These are phyloP conservation scores for Notolepis coatsorum DNA, from an alignment of 2,797 vertebrate species.

Conservation along the genomic window DNA sequence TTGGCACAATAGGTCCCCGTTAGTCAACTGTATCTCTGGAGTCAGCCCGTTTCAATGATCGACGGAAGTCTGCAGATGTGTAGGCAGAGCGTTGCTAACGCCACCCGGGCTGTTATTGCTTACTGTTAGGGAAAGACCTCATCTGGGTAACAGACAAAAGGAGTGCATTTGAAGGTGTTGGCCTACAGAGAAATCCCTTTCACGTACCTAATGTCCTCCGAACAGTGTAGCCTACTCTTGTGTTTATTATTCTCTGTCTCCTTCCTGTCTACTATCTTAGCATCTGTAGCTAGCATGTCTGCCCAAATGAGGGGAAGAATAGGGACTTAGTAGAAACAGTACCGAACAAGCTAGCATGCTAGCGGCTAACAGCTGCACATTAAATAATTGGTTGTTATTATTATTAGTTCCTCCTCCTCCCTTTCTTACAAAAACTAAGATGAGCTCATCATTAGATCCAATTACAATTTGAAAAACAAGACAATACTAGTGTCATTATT, in stretches of 20 bases:
- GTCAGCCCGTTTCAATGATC: neutral
- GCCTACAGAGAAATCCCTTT: constrained; percentile 21
- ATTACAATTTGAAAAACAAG: constrained; percentile 17
- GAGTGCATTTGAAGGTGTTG: constrained; percentile 16
- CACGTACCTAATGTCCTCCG: constrained; percentile 17
- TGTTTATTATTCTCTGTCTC: neutral
- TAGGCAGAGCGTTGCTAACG: neutral
- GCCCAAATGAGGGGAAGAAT: neutral
- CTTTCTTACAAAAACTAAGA: neutral
- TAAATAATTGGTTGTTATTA: neutral
- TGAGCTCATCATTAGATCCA: neutral
- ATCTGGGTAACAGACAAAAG: constrained; percentile 4
- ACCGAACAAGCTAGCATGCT: neutral
- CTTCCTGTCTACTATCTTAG: neutral
- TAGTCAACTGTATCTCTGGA: neutral
- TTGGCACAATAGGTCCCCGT: neutral
- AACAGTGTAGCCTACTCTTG: constrained; percentile 21
- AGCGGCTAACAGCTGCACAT: neutral
- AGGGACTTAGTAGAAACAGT: neutral
- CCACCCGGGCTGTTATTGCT: neutral
- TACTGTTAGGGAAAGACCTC: constrained; percentile 5
- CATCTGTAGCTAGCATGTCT: neutral
- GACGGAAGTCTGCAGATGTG: neutral
- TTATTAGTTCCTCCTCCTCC: neutral
- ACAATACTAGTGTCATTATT: too few relatives aligned